These are phyloP conservation scores for Rhamnusium bicolor DNA, from an alignment of 2,888 invertebrate genomes.

Conservation along the genomic window DNA sequence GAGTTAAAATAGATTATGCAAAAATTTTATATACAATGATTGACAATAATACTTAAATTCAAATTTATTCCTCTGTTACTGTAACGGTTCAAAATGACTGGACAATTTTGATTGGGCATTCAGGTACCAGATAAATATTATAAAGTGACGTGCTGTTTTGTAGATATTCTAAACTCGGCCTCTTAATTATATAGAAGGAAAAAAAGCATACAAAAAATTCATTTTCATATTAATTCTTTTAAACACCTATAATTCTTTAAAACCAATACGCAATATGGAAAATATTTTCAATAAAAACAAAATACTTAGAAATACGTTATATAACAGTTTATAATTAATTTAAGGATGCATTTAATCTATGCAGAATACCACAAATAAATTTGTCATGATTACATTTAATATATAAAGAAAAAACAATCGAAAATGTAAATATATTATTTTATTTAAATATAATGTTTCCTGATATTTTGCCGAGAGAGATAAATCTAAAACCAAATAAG, in stretches of 20 bases:
- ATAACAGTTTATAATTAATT: slow-evolving; percentile 4
- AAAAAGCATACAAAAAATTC: background rate
- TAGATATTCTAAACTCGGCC: background rate
- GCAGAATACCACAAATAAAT: background rate
- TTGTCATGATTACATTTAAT: background rate
- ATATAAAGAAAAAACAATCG: background rate
- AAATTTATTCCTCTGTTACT: slow-evolving; percentile 8
- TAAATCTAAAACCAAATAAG: background rate
- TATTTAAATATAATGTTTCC: background rate
- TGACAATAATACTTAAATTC: background rate
- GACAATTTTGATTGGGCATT: slow-evolving; percentile 11
- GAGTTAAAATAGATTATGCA: background rate
- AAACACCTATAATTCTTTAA: background rate
- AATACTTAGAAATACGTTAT: background rate
- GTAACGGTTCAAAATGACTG: slow-evolving; percentile 22
- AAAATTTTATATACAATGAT: background rate
- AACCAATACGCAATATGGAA: background rate
- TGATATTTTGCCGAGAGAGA: background rate
- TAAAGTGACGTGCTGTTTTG: background rate
- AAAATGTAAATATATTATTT: background rate
- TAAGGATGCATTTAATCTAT: background rate
- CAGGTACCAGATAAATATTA: slow-evolving; percentile 17
- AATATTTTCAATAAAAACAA: background rate
- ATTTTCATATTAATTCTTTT: background rate
- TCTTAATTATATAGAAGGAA: background rate